Percentiles rank a stretch among this genome's conserved stretches.
Evolutionary conservation across 1,140 invertebrate genomes (phyloP).

Genomic region (Octopus sinensis): DNA sequence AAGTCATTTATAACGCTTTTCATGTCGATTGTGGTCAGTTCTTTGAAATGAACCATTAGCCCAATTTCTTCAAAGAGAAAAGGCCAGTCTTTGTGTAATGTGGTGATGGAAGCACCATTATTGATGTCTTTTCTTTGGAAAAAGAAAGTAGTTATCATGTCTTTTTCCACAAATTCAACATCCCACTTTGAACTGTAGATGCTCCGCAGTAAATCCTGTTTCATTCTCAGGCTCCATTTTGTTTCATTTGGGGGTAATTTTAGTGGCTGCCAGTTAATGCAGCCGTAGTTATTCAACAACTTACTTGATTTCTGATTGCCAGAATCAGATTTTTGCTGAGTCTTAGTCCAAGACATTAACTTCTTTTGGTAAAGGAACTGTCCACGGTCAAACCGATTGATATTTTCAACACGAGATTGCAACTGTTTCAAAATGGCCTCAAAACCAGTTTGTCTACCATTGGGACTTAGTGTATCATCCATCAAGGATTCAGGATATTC

Average conservation of each 20-base stretch:
- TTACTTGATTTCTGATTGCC: neutral
- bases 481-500: neutral
- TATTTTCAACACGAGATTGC: neutral
- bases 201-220: neutral
- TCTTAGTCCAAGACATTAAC: neutral
- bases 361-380: neutral
- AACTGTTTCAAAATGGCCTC: neutral
- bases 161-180: neutral
- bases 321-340: neutral
- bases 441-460: neutral
- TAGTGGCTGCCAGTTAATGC: neutral
- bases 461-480: neutral
- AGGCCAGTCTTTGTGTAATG: neutral
- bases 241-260: neutral
- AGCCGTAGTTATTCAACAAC: neutral
- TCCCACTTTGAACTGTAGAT: neutral
- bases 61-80: conserved; percentile 4
- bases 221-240: neutral
- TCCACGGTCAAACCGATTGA: neutral
- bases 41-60: conserved; percentile 5
- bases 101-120: neutral
- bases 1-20: neutral
- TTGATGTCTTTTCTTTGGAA: neutral
- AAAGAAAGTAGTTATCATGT: neutral
- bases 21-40: neutral